A percentile compares a stretch with the other conserved stretches of the same genome.
These are phyloP conservation scores for Cirrhinus molitorella DNA, from an alignment of 2,797 vertebrate species.

Conservation along the genomic window DNA sequence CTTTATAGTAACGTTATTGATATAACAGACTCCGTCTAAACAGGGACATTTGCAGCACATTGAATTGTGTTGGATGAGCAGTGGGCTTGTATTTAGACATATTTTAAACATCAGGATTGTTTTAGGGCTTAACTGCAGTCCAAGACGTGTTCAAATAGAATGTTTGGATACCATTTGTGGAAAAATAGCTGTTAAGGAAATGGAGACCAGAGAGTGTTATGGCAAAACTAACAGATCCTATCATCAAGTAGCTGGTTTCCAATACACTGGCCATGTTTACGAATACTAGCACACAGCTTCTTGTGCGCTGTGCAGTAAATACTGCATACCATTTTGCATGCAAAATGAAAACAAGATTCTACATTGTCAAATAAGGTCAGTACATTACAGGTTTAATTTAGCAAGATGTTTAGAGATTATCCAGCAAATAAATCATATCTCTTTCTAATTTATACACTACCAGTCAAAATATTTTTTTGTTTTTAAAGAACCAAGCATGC, in stretches of 20 bases:
- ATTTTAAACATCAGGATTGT: conserved; percentile 15
- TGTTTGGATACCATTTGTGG: conserved; percentile 25
- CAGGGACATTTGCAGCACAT: background rate
- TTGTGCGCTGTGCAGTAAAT: background rate
- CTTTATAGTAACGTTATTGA: conserved; percentile 9
- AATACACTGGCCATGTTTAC: background rate
- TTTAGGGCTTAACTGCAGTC: conserved; percentile 6
- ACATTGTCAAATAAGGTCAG: background rate
- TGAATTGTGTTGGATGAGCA: background rate
- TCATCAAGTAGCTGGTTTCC: conserved; percentile 17
- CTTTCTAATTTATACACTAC: too few species aligned
- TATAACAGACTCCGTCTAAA: background rate
- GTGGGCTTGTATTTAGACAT: background rate
- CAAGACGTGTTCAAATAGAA: conserved; percentile 5
- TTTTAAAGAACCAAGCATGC: too few species aligned
- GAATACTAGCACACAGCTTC: background rate
- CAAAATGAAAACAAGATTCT: background rate
- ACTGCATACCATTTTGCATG: background rate
- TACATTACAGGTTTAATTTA: background rate
- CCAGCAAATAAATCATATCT: background rate
- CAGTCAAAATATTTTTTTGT: too few species aligned
- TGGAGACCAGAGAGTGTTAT: conserved; percentile 14
- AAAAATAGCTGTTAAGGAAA: conserved; percentile 38
- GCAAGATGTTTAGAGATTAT: background rate
- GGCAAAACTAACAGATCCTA: background rate